phyloP scores from a whole-genome alignment of 2,797 vertebrate genomes.

The Anguilla pacifica region DNA sequence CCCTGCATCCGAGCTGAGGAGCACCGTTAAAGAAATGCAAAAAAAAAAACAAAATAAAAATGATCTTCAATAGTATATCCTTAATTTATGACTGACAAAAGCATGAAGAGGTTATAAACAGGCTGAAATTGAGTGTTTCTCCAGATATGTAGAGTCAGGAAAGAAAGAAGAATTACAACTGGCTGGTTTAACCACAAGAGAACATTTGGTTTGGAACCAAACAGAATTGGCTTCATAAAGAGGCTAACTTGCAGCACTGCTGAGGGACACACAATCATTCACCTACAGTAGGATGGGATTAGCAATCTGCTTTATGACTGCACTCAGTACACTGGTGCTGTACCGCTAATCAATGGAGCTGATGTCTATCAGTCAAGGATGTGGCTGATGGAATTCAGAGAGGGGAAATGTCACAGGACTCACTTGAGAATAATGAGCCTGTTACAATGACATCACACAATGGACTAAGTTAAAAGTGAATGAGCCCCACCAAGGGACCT shows the following conservation, averaged over 20 bases:
- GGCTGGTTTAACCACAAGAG: background rate
- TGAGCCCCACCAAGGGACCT: slow-evolving; percentile 20
- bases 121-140: background rate
- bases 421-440: slow-evolving; percentile 19
- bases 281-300: slow-evolving; percentile 11
- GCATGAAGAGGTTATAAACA: background rate
- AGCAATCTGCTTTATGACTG: background rate
- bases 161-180: background rate
- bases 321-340: background rate
- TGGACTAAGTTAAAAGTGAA: slow-evolving; percentile 24
- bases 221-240: background rate
- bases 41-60: background rate
- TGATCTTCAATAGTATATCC: background rate
- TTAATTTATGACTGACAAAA: background rate
- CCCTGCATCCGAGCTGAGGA: background rate
- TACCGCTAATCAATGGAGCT: slow-evolving; percentile 19
- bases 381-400: background rate
- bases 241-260: background rate
- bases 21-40: background rate
- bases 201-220: background rate
- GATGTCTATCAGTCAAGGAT: slow-evolving; percentile 16
- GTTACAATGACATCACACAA: slow-evolving; percentile 22
- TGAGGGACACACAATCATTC: background rate
- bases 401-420: slow-evolving; percentile 1
- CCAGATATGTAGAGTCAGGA: background rate